Evolutionary conservation across 2,888 invertebrate species (phyloP).

Genomic region (Neuroscelio doddi): DNA sequence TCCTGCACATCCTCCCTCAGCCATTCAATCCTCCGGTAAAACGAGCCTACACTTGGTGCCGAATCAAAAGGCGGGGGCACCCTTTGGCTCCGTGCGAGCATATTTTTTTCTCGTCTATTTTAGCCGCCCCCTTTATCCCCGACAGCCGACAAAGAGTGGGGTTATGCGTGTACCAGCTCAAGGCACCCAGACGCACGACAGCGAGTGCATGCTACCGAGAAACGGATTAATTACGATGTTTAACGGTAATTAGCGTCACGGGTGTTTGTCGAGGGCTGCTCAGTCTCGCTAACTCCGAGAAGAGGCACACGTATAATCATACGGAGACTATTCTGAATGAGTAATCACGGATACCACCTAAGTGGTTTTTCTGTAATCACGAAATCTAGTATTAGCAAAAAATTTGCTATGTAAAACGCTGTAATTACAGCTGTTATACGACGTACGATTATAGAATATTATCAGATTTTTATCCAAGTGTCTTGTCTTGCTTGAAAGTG

Average conservation of each 20-base stretch:
- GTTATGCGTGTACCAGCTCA: slow-evolving; percentile 50
- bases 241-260: slow-evolving; percentile 58
- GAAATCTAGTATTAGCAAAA: slow-evolving; percentile 12
- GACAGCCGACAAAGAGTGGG: slow-evolving; percentile 57
- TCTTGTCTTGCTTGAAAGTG: too few relatives aligned
- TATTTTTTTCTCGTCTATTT: slow-evolving; percentile 49
- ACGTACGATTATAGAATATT: slow-evolving; percentile 2
- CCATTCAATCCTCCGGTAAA: slow-evolving; percentile 60
- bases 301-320: slow-evolving; percentile 30
- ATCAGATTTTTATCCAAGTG: slow-evolving; percentile 1
- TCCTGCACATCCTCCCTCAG: slow-evolving; percentile 66
- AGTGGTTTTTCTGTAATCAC: slow-evolving; percentile 12
- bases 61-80: slow-evolving; percentile 64
- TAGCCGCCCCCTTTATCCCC: slow-evolving; percentile 45
- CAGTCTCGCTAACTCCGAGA: slow-evolving; percentile 13
- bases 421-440: slow-evolving; percentile 7
- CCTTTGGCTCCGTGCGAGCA: slow-evolving; percentile 57
- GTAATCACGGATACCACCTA: slow-evolving; percentile 24
- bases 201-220: slow-evolving; percentile 49
- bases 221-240: slow-evolving; percentile 68
- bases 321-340: slow-evolving; percentile 21
- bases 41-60: slow-evolving; percentile 54
- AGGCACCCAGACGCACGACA: slow-evolving; percentile 39
- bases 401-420: slow-evolving; percentile 6
- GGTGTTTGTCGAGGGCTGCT: slow-evolving; percentile 41